Percentiles rank a stretch among this genome's conserved stretches.
phyloP scores from a whole-genome alignment of 2,797 vertebrate species.

The Sebastes taczanowskii region DNA sequence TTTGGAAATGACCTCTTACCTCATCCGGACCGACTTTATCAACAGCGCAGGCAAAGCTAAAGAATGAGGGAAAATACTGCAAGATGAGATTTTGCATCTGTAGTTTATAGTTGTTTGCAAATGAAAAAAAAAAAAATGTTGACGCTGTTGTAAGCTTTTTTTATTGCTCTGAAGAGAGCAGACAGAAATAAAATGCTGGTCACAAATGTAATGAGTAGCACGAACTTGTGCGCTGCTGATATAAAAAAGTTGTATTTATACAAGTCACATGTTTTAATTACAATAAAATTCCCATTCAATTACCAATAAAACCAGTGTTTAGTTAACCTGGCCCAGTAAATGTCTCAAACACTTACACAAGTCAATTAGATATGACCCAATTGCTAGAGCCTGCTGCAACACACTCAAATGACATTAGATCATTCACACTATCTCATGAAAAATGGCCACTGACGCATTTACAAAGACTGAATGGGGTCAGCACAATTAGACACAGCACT shows the following conservation, averaged over 20 bases:
- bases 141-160: not conserved
- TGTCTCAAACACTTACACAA: not conserved
- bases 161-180: not conserved
- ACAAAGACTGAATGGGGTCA: constrained; percentile 1
- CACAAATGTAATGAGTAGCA: not conserved
- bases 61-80: not conserved
- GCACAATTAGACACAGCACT: not conserved
- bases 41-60: not conserved
- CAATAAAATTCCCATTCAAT: not conserved
- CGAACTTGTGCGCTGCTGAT: not conserved
- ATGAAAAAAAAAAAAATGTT: not conserved
- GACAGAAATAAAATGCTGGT: not conserved
- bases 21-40: not conserved
- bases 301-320: not conserved
- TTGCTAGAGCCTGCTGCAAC: not conserved
- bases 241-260: not conserved
- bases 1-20: constrained; percentile 24
- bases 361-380: constrained; percentile 18
- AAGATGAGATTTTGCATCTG: not conserved
- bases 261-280: not conserved
- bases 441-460: constrained; percentile 2
- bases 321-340: not conserved
- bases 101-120: not conserved
- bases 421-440: not conserved
- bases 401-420: not conserved